phyloP scores from a whole-genome alignment of 2,797 vertebrate genomes.

The Sebastiscus albofasciatus region DNA sequence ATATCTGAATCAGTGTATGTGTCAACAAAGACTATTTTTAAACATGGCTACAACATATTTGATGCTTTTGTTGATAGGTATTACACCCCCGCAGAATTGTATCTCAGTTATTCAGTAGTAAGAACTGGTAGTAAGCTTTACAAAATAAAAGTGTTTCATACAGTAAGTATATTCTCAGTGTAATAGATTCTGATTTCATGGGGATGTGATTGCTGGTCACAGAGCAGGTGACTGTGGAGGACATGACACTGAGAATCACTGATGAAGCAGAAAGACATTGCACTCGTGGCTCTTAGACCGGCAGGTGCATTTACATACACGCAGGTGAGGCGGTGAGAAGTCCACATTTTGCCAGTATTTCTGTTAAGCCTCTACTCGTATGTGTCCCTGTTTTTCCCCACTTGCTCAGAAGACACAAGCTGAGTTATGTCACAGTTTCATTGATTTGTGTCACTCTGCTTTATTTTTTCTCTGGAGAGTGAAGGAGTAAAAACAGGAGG shows the following conservation, averaged over 20 bases:
- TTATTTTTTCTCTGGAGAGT: conserved; percentile 5
- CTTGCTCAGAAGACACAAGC: not conserved
- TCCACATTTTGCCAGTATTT: conserved; percentile 29
- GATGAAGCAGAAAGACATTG: conserved; percentile 41
- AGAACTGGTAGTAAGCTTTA: not conserved
- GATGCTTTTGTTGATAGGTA: not conserved
- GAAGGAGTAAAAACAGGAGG: not conserved
- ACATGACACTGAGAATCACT: not conserved
- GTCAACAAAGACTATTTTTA: conserved; percentile 36
- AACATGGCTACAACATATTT: not conserved
- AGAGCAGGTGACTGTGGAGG: conserved; percentile 35
- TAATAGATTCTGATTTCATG: conserved; percentile 1
- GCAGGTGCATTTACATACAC: conserved; percentile 71
- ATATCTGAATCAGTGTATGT: conserved; percentile 13
- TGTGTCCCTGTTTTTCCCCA: not conserved
- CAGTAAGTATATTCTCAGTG: not conserved
- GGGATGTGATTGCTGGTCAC: conserved; percentile 5
- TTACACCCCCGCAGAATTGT: not conserved
- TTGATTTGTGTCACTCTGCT: conserved; percentile 3
- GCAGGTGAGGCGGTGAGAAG: conserved; percentile 64
- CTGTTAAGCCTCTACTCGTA: not conserved
- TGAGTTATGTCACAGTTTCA: conserved; percentile 9
- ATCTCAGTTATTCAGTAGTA: not conserved
- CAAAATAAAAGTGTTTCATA: not conserved
- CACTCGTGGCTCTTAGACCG: conserved; percentile 30